Base-by-base conservation (phyloP, 2,113 vertebrate genomes). In the Tachysurus vachellii region DNA sequence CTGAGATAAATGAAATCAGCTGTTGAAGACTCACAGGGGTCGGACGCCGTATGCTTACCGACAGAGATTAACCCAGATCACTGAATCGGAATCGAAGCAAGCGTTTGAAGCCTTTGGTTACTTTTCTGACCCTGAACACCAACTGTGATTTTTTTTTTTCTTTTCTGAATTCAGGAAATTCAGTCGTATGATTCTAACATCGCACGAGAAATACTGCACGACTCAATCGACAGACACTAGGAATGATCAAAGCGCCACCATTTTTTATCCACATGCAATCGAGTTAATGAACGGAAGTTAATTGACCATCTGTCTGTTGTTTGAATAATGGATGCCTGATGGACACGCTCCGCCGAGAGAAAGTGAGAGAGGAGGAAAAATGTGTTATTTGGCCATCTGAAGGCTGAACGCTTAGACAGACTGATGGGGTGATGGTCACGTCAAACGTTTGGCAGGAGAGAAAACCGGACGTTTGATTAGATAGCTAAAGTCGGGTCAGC, bases 281-380 rank as follows among this genome's bases (percentile, higher is more conserved):
- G 82, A 88, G 84, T 83, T 88, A 88, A 90, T 83, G 80, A 90
- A 88, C 59, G 36, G 44, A 86, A 86, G 84, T 89, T 90, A 90
- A 90, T 88, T 86, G 89, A 86, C 89, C 89, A 88, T 90, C 89
- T 90, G 89, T 84, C 87, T 85, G 86, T 61, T 85, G 84, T 86
- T 90, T 88, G 89, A 90, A 70, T 86, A 84, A 90, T 90, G 56
- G 57, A 75, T 23, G 31, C 44, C 66, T 36, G 76, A 83, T 76
- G 86, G 80, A 86, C 76, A 86, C 23, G 54, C 50, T 68, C 61
- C 16, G 19, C 19, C 4, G 57, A 64, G 68, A 85, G 77, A 75
- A 31, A 59, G 28, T 4, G 28, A 36, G 82, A 85, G 28, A 53
- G 80, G 19, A 57, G 85, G 79, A 59, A 21, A 80, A 56, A 86